Evolutionary conservation across 2,888 invertebrate species (phyloP).

Genomic region (Lycia hirtaria): DNA sequence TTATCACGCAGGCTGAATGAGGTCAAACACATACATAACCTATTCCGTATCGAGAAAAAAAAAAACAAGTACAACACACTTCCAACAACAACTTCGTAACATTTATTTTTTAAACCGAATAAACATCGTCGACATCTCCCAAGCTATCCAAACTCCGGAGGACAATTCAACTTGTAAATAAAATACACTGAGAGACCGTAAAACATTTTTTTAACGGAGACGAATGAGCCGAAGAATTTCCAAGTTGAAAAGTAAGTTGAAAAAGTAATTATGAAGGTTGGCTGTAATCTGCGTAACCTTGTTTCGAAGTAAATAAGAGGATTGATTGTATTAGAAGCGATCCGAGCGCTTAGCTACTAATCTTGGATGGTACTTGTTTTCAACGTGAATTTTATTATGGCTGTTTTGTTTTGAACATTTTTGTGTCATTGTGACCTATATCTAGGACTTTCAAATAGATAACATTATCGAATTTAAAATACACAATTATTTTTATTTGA

Average conservation of each 20-base stretch:
- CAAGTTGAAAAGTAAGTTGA: conserved; percentile 56
- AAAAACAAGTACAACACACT: too few species aligned
- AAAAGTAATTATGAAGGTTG: conserved; percentile 59
- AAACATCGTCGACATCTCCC: conserved; percentile 6
- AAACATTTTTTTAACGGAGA: conserved; percentile 57
- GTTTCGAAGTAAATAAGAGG: conserved; percentile 41
- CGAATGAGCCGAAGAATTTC: conserved; percentile 52
- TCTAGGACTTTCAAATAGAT: too few species aligned
- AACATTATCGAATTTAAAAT: too few species aligned
- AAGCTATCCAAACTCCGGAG: conserved; percentile 18
- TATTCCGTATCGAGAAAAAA: too few species aligned
- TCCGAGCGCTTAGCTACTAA: conserved; percentile 8
- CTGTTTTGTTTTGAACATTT: too few species aligned
- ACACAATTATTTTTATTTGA: too few species aligned
- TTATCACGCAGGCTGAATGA: too few species aligned
- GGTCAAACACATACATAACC: too few species aligned
- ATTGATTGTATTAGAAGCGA: conserved; percentile 34
- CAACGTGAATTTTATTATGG: background rate
- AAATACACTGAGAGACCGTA: conserved; percentile 55
- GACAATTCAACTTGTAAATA: conserved; percentile 63
- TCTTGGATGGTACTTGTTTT: background rate
- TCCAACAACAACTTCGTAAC: background rate
- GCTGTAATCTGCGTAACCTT: conserved; percentile 54
- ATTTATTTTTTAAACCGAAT: background rate
- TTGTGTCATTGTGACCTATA: too few species aligned